Base-by-base conservation (phyloP, 2,797 vertebrate species). In the Eleutherodactylus coqui region DNA sequence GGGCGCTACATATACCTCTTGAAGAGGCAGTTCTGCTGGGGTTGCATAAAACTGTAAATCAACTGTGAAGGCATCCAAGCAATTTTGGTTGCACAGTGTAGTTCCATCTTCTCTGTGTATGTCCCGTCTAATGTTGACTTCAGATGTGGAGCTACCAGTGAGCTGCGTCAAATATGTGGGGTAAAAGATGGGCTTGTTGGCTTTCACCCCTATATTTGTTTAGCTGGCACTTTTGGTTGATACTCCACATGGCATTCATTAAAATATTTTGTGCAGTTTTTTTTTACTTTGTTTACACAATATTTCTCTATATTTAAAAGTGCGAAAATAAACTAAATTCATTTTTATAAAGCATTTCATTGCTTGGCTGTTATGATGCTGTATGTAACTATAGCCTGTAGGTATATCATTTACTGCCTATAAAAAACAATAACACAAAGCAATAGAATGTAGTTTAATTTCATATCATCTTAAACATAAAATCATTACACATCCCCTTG, bases 351-450 rank as follows among this genome's bases (percentile, higher is more conserved):
- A 41, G 34, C 16, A 24, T 27, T 47, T 34, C 5, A 36, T 38
- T 27, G 76, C 76, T 11, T 10, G 1, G 32, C 53, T 36, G 32
- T n/a, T 78, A 27, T 43, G 53, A 79, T 27, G 77, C 75, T 14
- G 45, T 34, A 78, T 58, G 49, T 62, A 60, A 79, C 77, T 43
- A 45, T 62, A 27, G 77, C 77, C 77, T 79, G 38, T 29, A 62
- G 77, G 53, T 62, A 79, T 29, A 60, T 43, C 55, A 58, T 43
- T 79, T 79, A 79, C 55, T 79, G 77, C 55, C 55, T 45, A 38
- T 79, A 43, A 73, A 73, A 45, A 73, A 73, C 70, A 73, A 79
- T 79, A 79, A 79, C 58, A 79, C 55, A 79, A 79, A 27, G 76
- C 76, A 79, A 79, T 21, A 29, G 38, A 62, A 79, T 79, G 77